phyloP scores from a whole-genome alignment of 2,888 invertebrate species.

The Lasioglossum lativentre region DNA sequence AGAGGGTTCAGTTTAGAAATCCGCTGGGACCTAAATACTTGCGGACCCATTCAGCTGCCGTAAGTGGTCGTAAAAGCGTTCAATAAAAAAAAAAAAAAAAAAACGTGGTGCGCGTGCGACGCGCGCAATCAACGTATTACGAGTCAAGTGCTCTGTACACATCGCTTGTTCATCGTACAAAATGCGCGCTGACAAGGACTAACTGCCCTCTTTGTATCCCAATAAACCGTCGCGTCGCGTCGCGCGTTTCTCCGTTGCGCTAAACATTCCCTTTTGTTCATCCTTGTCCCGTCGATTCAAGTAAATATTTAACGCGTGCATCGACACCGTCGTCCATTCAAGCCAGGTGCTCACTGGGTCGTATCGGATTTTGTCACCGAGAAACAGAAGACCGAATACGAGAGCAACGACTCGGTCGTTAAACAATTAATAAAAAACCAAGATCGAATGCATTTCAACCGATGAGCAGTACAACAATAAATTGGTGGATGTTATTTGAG shows the following conservation, averaged over 20 bases:
- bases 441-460: neutral
- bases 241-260: neutral
- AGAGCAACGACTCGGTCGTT: neutral
- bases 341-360: neutral
- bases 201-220: conserved; percentile 37
- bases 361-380: neutral
- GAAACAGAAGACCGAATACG: neutral
- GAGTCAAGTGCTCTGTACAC: conserved; percentile 51
- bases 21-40: conserved; percentile 17
- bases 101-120: conserved; percentile 31
- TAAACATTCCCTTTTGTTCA: conserved; percentile 23
- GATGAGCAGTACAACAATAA: too few relatives aligned
- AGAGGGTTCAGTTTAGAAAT: neutral
- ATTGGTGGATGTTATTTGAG: too few relatives aligned
- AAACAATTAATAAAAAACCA: neutral
- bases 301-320: conserved; percentile 18
- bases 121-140: conserved; percentile 36
- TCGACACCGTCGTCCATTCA: neutral
- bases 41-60: neutral
- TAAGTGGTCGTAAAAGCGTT: conserved; percentile 18
- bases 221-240: neutral
- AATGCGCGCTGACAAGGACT: conserved; percentile 41
- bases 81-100: too few relatives aligned
- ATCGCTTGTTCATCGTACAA: conserved; percentile 45
- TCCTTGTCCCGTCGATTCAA: conserved; percentile 14